Percentiles rank a stretch among this genome's conserved stretches.
phyloP scores from a whole-genome alignment of 2,888 invertebrate genomes.

The Drosophila merina region DNA sequence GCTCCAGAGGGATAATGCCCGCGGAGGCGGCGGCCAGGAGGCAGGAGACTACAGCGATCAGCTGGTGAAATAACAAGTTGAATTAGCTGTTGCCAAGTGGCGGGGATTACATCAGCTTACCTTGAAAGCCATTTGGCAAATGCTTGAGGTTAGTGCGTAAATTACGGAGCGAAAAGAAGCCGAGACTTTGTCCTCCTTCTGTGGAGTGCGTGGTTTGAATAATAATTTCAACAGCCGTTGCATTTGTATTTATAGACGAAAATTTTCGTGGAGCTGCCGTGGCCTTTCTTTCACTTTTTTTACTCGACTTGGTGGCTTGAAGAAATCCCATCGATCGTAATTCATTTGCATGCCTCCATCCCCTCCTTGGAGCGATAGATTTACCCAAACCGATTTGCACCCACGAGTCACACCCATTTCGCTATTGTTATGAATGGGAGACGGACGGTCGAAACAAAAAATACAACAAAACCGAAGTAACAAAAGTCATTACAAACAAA shows the following conservation, averaged over 20 bases:
- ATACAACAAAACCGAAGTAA: slow-evolving; percentile 19
- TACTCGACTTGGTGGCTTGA: slow-evolving; percentile 64
- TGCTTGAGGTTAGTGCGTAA: slow-evolving; percentile 42
- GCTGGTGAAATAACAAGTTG: slow-evolving; percentile 41
- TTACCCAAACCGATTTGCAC: slow-evolving; percentile 67
- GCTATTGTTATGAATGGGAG: slow-evolving; percentile 68
- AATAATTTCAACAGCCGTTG: slow-evolving; percentile 66
- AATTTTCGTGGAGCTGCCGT: slow-evolving; percentile 40
- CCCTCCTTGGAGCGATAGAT: slow-evolving; percentile 40
- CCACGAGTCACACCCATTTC: slow-evolving; percentile 77
- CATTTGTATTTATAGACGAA: slow-evolving; percentile 79
- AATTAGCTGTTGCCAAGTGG: slow-evolving; percentile 14
- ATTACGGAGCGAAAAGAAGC: slow-evolving; percentile 41
- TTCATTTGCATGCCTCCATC: slow-evolving; percentile 70
- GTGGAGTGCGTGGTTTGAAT: slow-evolving; percentile 76
- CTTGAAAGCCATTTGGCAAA: slow-evolving; percentile 79
- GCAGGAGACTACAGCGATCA: slow-evolving; percentile 65
- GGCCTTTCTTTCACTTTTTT: slow-evolving; percentile 77
- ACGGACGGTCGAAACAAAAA: slow-evolving; percentile 30
- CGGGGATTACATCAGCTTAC: slow-evolving; percentile 54
- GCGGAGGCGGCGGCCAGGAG: slow-evolving; percentile 67
- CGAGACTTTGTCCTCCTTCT: slow-evolving; percentile 72
- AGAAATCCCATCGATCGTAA: slow-evolving; percentile 53
- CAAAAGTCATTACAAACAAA: slow-evolving; percentile 58
- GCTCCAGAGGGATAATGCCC: slow-evolving; percentile 72